Base-by-base conservation (phyloP, 2,113 vertebrate species). In the Psilopogon haemacephalus region DNA sequence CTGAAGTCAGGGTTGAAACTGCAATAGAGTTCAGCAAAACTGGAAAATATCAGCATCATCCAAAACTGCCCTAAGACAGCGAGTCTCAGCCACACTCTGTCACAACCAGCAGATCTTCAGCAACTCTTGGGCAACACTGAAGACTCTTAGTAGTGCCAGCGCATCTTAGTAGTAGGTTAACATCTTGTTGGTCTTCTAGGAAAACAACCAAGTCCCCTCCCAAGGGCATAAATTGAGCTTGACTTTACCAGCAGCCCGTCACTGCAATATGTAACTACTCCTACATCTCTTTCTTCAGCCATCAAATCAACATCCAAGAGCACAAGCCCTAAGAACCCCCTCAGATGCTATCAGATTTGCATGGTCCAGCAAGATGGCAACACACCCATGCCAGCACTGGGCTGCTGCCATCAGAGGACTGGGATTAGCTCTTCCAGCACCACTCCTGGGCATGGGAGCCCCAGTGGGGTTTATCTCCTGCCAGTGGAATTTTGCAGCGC, bases 191-290 rank as follows among this genome's bases (percentile, higher is more conserved):
- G 55, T 80, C 3, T 72, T 77, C 44, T 6, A 63, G 60, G 54
- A 55, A 90, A 33, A 37, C 3, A 15, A 42, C 5, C 0, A 26
- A 80, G 40, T 10, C 56, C 28, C 28, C n/a, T 15, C 32, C 32
- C 0, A 0, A 58, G 60, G 60, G 60, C 80, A 15, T 1, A 11
- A 8, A 44, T 64, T 35, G 4, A 42, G 12, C 6, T 3, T 8
- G 50, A 12, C 44, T 64, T 28, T 17, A 2, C 2, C 58, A 15
- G 17, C 68, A 70, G 75, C 50, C 33, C 6, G 0, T 32, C 26
- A 3, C 2, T 4, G 33, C 52, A 54, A 5, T 1, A 21, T 0
- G 8, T 5, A 30, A 78, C 40, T 6, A 3, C 27, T 58, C 48
- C 81, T 58, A 32, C 67, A 9, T 10, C 67, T 50, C 30, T 4